A percentile compares a stretch with the other conserved stretches of the same genome.
Evolutionary conservation across 2,888 invertebrate species (phyloP).

Genomic region (Glyphotaelius pellucidus): DNA sequence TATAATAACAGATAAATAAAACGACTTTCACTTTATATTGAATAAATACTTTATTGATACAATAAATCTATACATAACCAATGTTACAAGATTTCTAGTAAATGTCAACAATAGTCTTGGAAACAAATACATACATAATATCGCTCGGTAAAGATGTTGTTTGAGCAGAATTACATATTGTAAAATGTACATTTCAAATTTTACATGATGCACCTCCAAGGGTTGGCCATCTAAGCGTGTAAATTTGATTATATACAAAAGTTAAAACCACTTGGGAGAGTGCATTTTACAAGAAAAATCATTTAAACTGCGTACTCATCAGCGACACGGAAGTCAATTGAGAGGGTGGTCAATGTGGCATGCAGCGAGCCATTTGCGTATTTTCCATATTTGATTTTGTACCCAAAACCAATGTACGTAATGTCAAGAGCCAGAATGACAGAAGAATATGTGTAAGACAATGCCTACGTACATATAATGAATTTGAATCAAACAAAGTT

Average conservation of each 20-base stretch:
- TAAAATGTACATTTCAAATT: background rate
- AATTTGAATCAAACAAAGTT: no score
- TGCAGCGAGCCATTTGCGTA: no score
- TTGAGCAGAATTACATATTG: background rate
- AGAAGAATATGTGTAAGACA: no score
- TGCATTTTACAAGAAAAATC: background rate
- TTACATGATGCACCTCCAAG: background rate
- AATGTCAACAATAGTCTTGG: background rate
- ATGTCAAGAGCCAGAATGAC: no score
- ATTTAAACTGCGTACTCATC: background rate
- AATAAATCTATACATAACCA: slow-evolving; percentile 37
- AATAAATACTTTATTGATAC: slow-evolving; percentile 46
- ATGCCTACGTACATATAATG: no score
- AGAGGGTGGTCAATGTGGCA: no score
- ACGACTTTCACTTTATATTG: background rate
- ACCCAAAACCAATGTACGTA: no score
- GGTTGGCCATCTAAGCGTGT: background rate
- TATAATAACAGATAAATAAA: slow-evolving; percentile 7
- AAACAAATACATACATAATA: background rate
- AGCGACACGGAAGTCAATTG: no score
- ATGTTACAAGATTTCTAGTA: slow-evolving; percentile 18
- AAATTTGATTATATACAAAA: background rate
- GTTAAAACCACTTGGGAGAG: background rate
- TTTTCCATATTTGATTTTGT: no score
- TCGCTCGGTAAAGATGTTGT: background rate